Evolutionary conservation across 2,113 vertebrate genomes (phyloP).

Genomic region (Procavia capensis): DNA sequence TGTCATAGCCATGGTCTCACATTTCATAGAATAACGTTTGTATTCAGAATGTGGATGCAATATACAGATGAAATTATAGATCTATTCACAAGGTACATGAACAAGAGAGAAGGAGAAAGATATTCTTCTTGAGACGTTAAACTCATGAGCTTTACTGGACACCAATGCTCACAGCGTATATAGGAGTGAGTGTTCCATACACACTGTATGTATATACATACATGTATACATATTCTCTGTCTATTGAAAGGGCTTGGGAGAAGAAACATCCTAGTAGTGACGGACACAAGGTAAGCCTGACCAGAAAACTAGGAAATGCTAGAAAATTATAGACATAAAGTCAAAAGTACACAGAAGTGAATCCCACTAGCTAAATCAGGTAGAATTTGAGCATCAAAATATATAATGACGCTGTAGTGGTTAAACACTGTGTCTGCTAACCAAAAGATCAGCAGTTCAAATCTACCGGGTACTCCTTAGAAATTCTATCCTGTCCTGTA

Average conservation of each 20-base stretch:
- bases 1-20: background rate
- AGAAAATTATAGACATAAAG: background rate
- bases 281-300: background rate
- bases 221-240: background rate
- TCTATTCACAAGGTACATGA: background rate
- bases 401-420: too few relatives aligned
- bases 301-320: background rate
- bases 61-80: background rate
- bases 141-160: background rate
- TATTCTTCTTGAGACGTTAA: background rate
- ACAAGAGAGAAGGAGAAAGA: background rate
- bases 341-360: background rate
- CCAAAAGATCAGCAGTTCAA: too few relatives aligned
- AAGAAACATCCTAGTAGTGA: background rate
- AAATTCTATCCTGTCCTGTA: too few relatives aligned
- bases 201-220: background rate
- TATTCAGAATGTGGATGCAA: background rate
- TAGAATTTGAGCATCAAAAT: too few relatives aligned
- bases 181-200: background rate
- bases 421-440: too few relatives aligned
- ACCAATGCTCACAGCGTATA: background rate
- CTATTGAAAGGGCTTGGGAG: background rate
- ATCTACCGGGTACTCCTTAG: too few relatives aligned
- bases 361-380: too few relatives aligned
- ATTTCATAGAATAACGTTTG: background rate